Evolutionary conservation across 2,797 vertebrate genomes (phyloP).

Genomic region (Psittacula echo): DNA sequence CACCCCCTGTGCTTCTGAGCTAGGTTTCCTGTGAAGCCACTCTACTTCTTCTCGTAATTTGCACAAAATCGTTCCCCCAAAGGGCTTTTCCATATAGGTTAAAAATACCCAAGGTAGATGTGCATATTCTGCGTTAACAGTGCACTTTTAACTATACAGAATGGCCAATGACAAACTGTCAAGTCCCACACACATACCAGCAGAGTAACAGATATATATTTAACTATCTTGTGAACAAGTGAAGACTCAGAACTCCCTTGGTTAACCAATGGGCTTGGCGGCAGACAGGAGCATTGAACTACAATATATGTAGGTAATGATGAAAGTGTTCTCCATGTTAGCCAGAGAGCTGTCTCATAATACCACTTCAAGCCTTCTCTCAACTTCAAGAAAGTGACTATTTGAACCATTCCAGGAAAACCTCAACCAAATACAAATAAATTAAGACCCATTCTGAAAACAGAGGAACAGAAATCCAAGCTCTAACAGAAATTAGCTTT

Average conservation of each 20-base stretch:
- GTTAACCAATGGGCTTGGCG: not conserved
- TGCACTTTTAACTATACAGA: not conserved
- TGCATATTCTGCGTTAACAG: not conserved
- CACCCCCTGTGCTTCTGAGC: not conserved
- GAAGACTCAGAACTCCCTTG: not conserved
- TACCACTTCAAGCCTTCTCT: not conserved
- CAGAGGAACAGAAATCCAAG: not conserved
- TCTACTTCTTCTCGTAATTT: not conserved
- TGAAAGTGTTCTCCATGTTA: not conserved
- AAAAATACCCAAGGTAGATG: not conserved
- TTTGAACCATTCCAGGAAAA: not conserved
- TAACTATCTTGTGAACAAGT: not conserved
- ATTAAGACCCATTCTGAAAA: not conserved
- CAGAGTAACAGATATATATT: not conserved
- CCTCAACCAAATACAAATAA: not conserved
- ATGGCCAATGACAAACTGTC: not conserved
- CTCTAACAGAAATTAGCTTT: not conserved
- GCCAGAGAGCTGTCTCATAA: not conserved
- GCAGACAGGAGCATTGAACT: not conserved
- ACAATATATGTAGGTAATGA: not conserved
- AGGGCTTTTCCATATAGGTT: not conserved
- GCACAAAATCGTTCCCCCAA: not conserved
- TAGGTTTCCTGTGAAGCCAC: not conserved
- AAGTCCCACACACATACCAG: too few species aligned
- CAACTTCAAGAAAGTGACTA: not conserved